Evolutionary conservation across 2,888 invertebrate genomes (phyloP).

Genomic region (Zeuzera pyrina): DNA sequence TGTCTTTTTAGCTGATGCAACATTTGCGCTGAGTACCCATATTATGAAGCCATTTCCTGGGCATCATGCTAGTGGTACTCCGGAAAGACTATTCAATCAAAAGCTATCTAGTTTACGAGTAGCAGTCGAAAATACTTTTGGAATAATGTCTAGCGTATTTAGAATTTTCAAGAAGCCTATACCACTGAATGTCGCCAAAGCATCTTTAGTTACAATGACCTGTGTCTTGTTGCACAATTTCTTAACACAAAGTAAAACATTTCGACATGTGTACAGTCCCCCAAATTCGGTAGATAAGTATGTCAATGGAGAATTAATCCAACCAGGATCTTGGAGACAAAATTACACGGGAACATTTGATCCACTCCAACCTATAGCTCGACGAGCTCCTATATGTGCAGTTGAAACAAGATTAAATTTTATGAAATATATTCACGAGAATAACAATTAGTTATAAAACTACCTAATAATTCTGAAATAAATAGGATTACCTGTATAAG

Average conservation of each 20-base stretch:
- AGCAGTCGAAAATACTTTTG: constrained; percentile 12
- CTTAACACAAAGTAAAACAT: constrained; percentile 13
- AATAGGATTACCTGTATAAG: too few species aligned
- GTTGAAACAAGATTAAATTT: too few species aligned
- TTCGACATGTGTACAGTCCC: constrained; percentile 11
- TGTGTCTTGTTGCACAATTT: constrained; percentile 17
- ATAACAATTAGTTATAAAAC: too few species aligned
- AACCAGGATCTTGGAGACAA: too few species aligned
- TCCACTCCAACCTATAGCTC: too few species aligned
- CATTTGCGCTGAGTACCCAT: constrained; percentile 6
- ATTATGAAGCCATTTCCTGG: constrained; percentile 14
- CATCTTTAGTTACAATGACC: constrained; percentile 15
- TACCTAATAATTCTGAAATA: too few species aligned
- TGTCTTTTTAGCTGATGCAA: constrained; percentile 12
- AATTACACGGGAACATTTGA: too few species aligned
- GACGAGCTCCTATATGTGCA: too few species aligned
- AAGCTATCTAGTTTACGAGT: constrained; percentile 8
- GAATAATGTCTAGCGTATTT: constrained; percentile 9
- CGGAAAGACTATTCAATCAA: constrained; percentile 11
- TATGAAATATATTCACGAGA: too few species aligned
- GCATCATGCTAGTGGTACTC: constrained; percentile 5
- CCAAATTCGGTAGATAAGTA: too few species aligned
- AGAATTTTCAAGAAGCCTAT: constrained; percentile 4
- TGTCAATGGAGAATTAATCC: too few species aligned
- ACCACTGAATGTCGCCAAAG: constrained; percentile 13